Evolutionary conservation across 1,140 invertebrate genomes (phyloP).

Genomic region (Heliconius eleuchia): DNA sequence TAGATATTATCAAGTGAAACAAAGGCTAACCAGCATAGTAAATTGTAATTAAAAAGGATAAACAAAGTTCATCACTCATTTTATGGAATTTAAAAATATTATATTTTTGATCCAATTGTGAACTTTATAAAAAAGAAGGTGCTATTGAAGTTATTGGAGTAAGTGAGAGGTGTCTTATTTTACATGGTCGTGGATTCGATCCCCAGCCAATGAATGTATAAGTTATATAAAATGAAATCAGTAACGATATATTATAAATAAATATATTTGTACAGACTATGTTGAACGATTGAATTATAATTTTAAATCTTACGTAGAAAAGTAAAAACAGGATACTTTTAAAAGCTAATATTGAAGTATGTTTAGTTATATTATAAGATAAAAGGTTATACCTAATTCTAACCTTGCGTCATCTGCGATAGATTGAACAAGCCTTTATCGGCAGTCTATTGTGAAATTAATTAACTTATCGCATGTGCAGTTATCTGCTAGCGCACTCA

Average conservation of each 20-base stretch:
- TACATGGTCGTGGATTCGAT: neutral
- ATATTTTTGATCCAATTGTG: neutral
- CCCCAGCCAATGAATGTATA: too few species aligned
- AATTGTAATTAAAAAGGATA: neutral
- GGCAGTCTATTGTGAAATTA: conserved; percentile 10
- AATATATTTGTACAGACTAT: too few species aligned
- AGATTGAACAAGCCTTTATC: conserved; percentile 18
- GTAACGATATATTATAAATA: too few species aligned
- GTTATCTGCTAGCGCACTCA: neutral
- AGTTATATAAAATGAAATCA: too few species aligned
- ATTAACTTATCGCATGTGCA: conserved; percentile 19
- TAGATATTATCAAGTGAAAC: neutral
- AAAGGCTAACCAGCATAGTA: neutral
- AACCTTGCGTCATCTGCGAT: neutral
- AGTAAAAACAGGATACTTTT: too few species aligned
- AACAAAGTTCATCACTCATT: neutral
- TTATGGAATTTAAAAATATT: neutral
- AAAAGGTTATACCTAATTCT: neutral
- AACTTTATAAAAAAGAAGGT: neutral
- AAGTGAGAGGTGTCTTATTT: neutral
- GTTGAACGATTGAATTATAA: too few species aligned
- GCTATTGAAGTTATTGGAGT: neutral
- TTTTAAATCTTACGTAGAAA: too few species aligned
- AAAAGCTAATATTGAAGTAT: too few species aligned
- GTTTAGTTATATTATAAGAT: neutral